Base-by-base conservation (phyloP, 92 coral and sea anemone genomes). In the Actinostola sp. region DNA sequence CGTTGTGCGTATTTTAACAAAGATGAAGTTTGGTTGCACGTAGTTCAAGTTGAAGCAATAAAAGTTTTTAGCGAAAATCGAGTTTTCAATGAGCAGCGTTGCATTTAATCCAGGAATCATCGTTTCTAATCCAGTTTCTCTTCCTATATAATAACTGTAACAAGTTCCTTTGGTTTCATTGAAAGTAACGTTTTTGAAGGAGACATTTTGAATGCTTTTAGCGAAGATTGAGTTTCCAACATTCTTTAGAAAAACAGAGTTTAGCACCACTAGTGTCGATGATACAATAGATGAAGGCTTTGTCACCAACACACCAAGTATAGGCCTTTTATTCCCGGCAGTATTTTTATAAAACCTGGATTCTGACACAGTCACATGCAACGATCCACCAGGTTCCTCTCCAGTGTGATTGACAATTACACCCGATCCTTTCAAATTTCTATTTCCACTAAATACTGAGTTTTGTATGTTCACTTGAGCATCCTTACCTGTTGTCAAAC, bases 91-190 rank as follows among this genome's bases (percentile, higher is more conserved):
- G 25, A 26, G 63, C 8, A 55, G 27, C 4, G 66, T 23, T 31
- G 66, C 66, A 58, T 71, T 56, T 16, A 26, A 24, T 19, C 53
- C 77, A 2, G 51, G 34, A 0, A 48, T 33, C 24, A 11, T 28
- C 10, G 1, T 57, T 4, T 57, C 3, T 11, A n/a, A n/a, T n/a
- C n/a, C n/a, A n/a, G 25, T 1, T 27, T 57, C 63, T 30, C 63
- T 51, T 32, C 46, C 74, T 0, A 68, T n/a, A 20, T 19, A 68
- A 20, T 32, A 43, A 1, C 10, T 9, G 42, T 29, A 71, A 55
- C 77, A 55, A 14, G 25, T 19, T 12, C 77, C 77, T 55, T 71
- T 55, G 3, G 66, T 71, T 41, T 39, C 16, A 19, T 39, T 56
- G 56, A 66, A 71, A n/a, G 65, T 35, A 3, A 71, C 8, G 26